Evolutionary conservation across 2,113 vertebrate species (phyloP), one percentile per base, ranked within the genome.

Genomic region (Gnathonemus longibarbis): DNA sequence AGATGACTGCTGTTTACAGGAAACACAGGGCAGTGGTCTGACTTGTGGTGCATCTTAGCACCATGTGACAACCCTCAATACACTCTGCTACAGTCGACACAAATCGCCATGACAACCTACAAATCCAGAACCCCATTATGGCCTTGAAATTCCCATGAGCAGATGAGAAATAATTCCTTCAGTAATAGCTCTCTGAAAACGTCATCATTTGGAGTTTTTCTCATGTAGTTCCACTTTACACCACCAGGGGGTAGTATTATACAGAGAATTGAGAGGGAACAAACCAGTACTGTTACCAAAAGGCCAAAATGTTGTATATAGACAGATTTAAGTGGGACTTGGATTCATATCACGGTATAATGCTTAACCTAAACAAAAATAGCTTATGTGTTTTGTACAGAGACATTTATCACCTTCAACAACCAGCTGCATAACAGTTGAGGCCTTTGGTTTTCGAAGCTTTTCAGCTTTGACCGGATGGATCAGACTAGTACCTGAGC

Each of bases 401-500:
- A 31, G 27, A 70, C 10, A 70, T 19, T 80, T 2, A 80, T 80
- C 35, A 80, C 35, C 74, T 19, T 42, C 31, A 80, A 42, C 15
- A 77, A 35, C 35, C 31, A 77, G 70, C 70, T 27, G 31, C 17
- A 6, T 39, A 77, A 19, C 5, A 42, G 35, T 19, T 24, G 8
- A 84, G 45, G 45, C 45, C 83, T 15, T n/a, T 3, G 39, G 8
- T 9, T 48, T 46, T 48, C 4, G 3, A 48, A 84, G 8, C 42
- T 5, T 35, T 87, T n/a, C 19, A 31, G 15, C 49, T 87, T 5
- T 31, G 10, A 87, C 48, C 31, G 15, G 24, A 87, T 24, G 3
- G 24, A 52, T 31, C 46, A 19, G 45, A 9, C 56, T 88, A 39
- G 17, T 27, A 83, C 93, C 56, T 74, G n/a, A 58, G 98, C 97